phyloP scores from a whole-genome alignment of 1,140 invertebrate species.

The Metaphire vulgaris region DNA sequence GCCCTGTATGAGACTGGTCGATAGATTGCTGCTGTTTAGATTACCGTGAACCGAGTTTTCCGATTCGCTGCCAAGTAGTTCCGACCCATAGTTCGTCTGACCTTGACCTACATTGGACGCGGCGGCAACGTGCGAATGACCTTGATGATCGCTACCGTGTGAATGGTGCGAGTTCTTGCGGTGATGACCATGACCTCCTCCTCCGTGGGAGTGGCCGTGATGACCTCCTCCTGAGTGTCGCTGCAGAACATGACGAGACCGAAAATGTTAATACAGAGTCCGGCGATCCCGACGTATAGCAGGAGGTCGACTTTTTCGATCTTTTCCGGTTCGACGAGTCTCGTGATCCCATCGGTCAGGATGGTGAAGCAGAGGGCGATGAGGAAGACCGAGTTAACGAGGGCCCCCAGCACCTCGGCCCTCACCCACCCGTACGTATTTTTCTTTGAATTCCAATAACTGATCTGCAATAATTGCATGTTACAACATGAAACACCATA shows the following conservation, averaged over 20 bases:
- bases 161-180: not conserved
- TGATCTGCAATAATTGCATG: constrained; percentile 35
- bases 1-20: too few relatives aligned
- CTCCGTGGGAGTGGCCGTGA: constrained; percentile 27
- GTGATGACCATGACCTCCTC: not conserved
- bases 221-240: constrained; percentile 13
- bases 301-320: constrained; percentile 59
- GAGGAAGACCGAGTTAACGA: constrained; percentile 58
- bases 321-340: constrained; percentile 45
- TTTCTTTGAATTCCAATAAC: constrained; percentile 45
- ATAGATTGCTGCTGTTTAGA: too few relatives aligned
- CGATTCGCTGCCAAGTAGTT: not conserved
- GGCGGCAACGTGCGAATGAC: constrained; percentile 10
- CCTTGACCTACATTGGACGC: not conserved
- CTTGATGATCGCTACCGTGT: not conserved
- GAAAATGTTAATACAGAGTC: constrained; percentile 55
- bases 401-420: constrained; percentile 57
- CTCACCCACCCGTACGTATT: constrained; percentile 59
- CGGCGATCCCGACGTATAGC: constrained; percentile 54
- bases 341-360: constrained; percentile 52
- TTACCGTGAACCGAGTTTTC: too few relatives aligned
- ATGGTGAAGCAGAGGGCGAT: constrained; percentile 58
- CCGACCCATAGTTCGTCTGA: not conserved
- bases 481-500: not conserved
- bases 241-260: constrained; percentile 53